Evolutionary conservation across 2,797 vertebrate species (phyloP), one percentile per base, ranked within the genome.

Genomic region (Sebastes glaucus): DNA sequence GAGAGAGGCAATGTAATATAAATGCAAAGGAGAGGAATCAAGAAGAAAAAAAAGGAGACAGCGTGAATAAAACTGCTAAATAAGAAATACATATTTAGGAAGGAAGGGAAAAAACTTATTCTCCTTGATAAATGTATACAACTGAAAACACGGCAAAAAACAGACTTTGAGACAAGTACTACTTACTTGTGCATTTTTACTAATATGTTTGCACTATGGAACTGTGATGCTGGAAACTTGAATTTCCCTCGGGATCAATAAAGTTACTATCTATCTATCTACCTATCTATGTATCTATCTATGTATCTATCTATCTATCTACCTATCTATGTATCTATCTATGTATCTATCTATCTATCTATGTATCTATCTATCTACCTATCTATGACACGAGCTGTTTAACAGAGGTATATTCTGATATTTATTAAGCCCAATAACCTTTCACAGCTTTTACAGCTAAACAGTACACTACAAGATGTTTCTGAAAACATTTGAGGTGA

Each of bases 1-100:
- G 49, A 25, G 28, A 79, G 46, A 82, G 73, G 74, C 62, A 77
- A 77, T 70, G 64, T 20, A 27, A 71, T 59, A 78, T 53, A 59
- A 80, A 84, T 70, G 74, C 22, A 77, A 68, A 30, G 14, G 56
- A 81, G 56, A 78, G 10, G 38, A 69, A 71, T 69, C 10, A 72
- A 38, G 55, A 81, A 30, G 18, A 30, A 52, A 64, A 64, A 66
- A 63, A 49, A 7, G 18, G 16, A 22, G 1, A 74, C 65, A 63
- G 70, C 27, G 2, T 53, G 20, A 53, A 53, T 11, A 53, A 2
- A 53, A 53, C 0, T 49, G 1, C 46, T 49, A 49, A 49, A 20
- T 49, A 49, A 49, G 46, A 49, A 49, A 53, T 53, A n/a, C n/a
- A 53, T n/a, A 22, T 20, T 53, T n/a, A 53, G 16, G 42, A 42